Base-by-base conservation (phyloP, 2,888 invertebrate species). In the Epirrhoe alternata region DNA sequence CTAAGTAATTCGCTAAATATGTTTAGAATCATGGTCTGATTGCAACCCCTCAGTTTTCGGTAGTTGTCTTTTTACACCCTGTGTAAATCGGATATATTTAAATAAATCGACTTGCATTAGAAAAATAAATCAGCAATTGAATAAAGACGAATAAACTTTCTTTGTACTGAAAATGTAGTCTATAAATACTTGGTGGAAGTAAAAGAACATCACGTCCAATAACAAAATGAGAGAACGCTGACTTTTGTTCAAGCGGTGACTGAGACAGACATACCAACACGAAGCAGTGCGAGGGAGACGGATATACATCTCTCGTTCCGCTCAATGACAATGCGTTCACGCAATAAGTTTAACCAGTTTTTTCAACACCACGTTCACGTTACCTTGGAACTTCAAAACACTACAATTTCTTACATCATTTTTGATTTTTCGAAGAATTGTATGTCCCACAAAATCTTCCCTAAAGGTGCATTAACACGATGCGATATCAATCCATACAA, bases 251-350 rank as follows among this genome's bases (percentile, higher is more conserved):
- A 5, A 16, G 57, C 30, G 56, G 60, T 60, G 56, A 66, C 47
- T 54, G 14, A 63, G 42, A 50, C 54, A 63, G 57, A 58, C 24
- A 47, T 47, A 47, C 47, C 47, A 47, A 47, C 42, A 61, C 17
- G 50, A 16, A 65, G 42, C 52, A 24, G 38, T 64, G 69, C 57
- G 59, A 66, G 62, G 16, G 68, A 67, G 68, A 67, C 31, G 42
- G 10, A 54, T 24, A 61, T 3, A 52, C 47, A 42, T 56, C 33
- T 30, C 55, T 1, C 56, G 5, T 47, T 38, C 31, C 52, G 50
- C 16, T 17, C 54, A 71, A 61, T 64, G 69, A 69, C 67, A 33
- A 65, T 66, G 67, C 68, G 68, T 55, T 50, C 33, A 45, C 56
- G 64, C 62, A 38, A 47, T 54, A 55, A 49, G 51, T 42, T 45